These are phyloP conservation scores for Tyto alba DNA, from an alignment of 2,113 vertebrate genomes.

Conservation along the genomic window DNA sequence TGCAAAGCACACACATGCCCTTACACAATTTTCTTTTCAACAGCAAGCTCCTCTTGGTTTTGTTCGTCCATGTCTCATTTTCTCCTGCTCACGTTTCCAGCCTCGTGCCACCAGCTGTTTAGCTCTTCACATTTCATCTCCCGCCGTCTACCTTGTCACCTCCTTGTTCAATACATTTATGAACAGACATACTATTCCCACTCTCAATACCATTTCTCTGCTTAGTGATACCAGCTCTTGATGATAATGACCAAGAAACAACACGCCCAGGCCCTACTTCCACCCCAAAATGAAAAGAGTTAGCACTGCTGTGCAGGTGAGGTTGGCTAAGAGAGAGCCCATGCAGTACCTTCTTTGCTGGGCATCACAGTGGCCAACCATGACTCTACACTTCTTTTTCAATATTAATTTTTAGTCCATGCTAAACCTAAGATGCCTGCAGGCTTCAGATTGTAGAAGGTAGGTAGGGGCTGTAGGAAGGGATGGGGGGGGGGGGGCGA, in stretches of 20 bases:
- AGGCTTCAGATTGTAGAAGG: neutral
- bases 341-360: neutral
- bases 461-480: neutral
- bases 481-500: too few relatives aligned
- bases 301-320: too few relatives aligned
- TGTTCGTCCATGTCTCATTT: neutral
- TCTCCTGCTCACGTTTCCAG: neutral
- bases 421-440: neutral
- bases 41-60: neutral
- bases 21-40: neutral
- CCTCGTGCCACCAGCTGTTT: neutral
- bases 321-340: too few relatives aligned
- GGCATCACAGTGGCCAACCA: neutral
- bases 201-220: neutral
- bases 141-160: neutral
- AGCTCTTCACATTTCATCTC: neutral
- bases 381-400: neutral
- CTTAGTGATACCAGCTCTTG: neutral
- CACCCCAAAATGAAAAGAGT: neutral
- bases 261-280: neutral
- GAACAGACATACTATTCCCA: neutral
- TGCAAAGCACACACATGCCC: fast-evolving
- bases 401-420: neutral
- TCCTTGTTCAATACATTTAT: neutral
- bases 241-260: neutral